Evolutionary conservation across 2,888 invertebrate genomes (phyloP), one percentile per base, ranked within the genome.

Genomic region (Synergus japonicus): DNA sequence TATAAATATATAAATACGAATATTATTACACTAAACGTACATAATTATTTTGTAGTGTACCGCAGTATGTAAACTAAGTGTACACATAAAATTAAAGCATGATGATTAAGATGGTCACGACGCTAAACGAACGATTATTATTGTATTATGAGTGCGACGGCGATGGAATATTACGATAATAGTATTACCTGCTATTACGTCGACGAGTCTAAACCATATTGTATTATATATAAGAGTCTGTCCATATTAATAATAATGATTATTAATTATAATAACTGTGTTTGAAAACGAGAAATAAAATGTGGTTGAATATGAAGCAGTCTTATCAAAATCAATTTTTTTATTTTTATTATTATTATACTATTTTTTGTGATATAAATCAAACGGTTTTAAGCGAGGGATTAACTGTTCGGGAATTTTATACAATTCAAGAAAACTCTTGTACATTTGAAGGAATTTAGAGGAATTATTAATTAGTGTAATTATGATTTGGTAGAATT

Each of bases 201-300:
- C 91, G 91, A 89, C 89, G 89, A 92, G 91, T 91, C 91, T 88
- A 91, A 91, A 91, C 90, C 90, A 88, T 91, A 91, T 90, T 91
- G 91, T 92, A 92, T 92, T 92, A 91, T 92, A 92, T 91, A 91
- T 91, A 91, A 92, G 91, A 92, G 91, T 92, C 92, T 92, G 92
- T 92, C 92, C 92, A 92, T 92, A 92, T 90, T 92, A 92, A 91
- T 91, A 91, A 90, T 90, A 90, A 89, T 89, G 89, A 92, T 88
- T 91, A 92, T 91, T 92, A 92, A 92, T 92, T 92, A 92, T 92
- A 91, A 92, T 91, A 92, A 92, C 91, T 92, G 92, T 92, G 92
- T 92, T 92, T 92, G 92, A 92, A 92, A 92, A 91, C 91, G 91
- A 92, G 91, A 92, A 92, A 92, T 92, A 92, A 92, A 92, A 91